Percentiles rank a stretch among this genome's conserved stretches.
Evolutionary conservation across 30 jellyfish, hydroid and myxozoan species (phyloP).

Genomic region (Mastigias papua): DNA sequence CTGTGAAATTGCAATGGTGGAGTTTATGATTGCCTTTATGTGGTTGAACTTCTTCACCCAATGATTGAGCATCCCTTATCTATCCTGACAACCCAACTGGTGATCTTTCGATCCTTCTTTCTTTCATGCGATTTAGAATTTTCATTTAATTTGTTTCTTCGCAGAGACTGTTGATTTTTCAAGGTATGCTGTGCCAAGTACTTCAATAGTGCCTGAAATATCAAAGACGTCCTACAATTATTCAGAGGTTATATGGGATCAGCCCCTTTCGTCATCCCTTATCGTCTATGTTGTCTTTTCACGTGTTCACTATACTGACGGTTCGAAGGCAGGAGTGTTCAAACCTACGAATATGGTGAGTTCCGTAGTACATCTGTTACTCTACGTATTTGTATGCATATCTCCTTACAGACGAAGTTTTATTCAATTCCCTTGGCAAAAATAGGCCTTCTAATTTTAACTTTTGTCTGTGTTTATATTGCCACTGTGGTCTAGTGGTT

Average conservation of each 20-base stretch:
- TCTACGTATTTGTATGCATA: background rate
- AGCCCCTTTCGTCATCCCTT: background rate
- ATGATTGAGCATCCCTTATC: no score
- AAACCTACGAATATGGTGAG: conserved; percentile 12
- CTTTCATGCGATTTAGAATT: no score
- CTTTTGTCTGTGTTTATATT: no score
- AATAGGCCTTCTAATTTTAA: no score
- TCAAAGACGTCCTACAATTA: background rate
- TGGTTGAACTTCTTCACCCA: no score
- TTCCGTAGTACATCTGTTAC: no score
- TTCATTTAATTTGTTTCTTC: background rate
- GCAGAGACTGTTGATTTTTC: conserved; percentile 1
- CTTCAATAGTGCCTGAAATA: background rate
- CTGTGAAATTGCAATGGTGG: no score
- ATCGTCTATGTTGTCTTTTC: conserved; percentile 13
- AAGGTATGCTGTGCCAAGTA: background rate
- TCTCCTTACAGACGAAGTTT: background rate
- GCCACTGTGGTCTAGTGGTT: no score
- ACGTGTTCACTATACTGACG: conserved; percentile 18
- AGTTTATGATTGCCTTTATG: no score
- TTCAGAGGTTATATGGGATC: conserved; percentile 1
- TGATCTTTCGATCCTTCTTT: no score
- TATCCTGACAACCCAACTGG: no score
- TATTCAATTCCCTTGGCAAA: no score
- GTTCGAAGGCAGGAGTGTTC: background rate